Evolutionary conservation across 2,888 invertebrate species (phyloP).

Genomic region (Lepidochrysops patricia): DNA sequence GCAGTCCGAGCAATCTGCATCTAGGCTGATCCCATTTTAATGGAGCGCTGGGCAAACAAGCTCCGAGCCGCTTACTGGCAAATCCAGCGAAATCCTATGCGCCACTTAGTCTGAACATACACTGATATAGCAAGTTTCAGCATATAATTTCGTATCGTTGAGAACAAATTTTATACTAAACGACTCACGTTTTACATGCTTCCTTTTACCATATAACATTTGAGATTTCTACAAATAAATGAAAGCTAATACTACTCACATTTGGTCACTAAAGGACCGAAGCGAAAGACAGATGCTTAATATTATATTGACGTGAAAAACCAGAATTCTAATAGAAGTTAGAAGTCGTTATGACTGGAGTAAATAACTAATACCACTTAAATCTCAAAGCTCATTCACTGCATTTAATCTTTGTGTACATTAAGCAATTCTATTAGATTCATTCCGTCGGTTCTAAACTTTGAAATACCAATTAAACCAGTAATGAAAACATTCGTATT

Average conservation of each 20-base stretch:
- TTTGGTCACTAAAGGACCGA: too few species aligned
- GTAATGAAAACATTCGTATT: not conserved
- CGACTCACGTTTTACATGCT: not conserved
- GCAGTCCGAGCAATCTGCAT: constrained; percentile 68
- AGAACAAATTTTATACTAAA: not conserved
- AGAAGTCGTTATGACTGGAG: too few species aligned
- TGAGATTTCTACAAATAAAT: too few species aligned
- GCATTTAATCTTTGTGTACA: not conserved
- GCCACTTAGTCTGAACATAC: constrained; percentile 59
- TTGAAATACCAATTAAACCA: not conserved
- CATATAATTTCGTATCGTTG: constrained; percentile 32
- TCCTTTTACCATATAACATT: not conserved
- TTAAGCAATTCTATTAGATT: not conserved
- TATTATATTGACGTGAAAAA: too few species aligned
- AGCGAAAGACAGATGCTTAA: too few species aligned
- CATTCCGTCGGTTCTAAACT: too few species aligned
- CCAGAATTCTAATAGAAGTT: too few species aligned
- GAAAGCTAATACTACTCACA: too few species aligned
- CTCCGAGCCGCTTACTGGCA: constrained; percentile 66
- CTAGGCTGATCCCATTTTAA: constrained; percentile 72
- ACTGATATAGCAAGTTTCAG: constrained; percentile 25
- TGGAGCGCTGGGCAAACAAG: constrained; percentile 73
- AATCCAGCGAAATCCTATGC: constrained; percentile 65
- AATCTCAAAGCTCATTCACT: not conserved
- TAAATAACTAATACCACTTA: not conserved